Evolutionary conservation across 2,888 invertebrate genomes (phyloP).

Genomic region (Psylliodes chrysocephalus): DNA sequence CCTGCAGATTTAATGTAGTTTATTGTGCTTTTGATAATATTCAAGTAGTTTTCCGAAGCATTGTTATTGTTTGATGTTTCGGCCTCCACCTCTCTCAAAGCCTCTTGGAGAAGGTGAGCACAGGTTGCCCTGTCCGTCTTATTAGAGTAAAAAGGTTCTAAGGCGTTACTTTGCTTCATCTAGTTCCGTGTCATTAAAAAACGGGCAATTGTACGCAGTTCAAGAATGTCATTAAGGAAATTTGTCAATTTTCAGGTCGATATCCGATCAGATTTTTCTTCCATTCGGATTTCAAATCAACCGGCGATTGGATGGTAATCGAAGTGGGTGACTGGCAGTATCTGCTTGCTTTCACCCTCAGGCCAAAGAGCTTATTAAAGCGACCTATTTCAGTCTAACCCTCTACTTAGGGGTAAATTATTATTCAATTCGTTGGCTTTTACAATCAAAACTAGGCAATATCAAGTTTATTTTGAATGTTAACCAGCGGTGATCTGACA

Average conservation of each 20-base stretch:
- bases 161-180: too few relatives aligned
- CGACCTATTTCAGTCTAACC: constrained; percentile 58
- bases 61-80: too few relatives aligned
- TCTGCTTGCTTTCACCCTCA: constrained; percentile 57
- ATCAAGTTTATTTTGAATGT: too few relatives aligned
- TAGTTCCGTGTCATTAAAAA: too few relatives aligned
- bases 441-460: constrained; percentile 39
- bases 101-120: too few relatives aligned
- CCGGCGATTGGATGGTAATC: constrained; percentile 47
- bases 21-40: too few relatives aligned
- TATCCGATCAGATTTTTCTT: constrained; percentile 38
- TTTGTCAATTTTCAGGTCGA: constrained; percentile 40
- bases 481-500: too few relatives aligned
- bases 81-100: too few relatives aligned
- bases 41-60: too few relatives aligned
- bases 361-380: constrained; percentile 58
- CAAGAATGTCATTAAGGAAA: constrained; percentile 23
- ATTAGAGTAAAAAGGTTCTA: too few relatives aligned
- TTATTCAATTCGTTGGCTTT: constrained; percentile 42
- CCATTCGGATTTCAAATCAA: constrained; percentile 35
- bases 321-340: constrained; percentile 60
- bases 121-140: too few relatives aligned
- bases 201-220: background rate
- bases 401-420: constrained; percentile 49
- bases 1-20: too few relatives aligned